These are phyloP conservation scores for Bufotes viridis DNA, from an alignment of 2,797 vertebrate genomes.

Conservation along the genomic window DNA sequence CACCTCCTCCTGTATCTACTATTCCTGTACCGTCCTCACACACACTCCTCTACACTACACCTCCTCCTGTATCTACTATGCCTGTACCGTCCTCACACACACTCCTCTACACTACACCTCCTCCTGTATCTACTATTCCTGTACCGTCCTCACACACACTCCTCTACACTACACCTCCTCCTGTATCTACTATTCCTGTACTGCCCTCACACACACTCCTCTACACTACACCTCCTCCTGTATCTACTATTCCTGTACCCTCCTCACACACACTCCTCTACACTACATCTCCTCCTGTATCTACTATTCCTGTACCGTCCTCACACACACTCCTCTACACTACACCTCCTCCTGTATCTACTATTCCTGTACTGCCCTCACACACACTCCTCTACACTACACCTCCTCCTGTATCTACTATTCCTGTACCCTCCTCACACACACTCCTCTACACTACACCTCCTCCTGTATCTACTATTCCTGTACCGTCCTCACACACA, in stretches of 20 bases:
- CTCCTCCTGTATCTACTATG: too few relatives aligned
- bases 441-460: not conserved
- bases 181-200: too few relatives aligned
- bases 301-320: not conserved
- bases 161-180: not conserved
- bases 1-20: too few relatives aligned
- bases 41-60: not conserved
- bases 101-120: not conserved
- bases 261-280: not conserved
- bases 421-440: not conserved
- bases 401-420: too few relatives aligned
- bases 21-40: not conserved
- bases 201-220: not conserved
- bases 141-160: too few relatives aligned
- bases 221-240: not conserved
- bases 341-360: too few relatives aligned
- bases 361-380: not conserved
- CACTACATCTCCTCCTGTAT: too few relatives aligned
- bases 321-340: not conserved
- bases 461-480: too few relatives aligned
- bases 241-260: too few relatives aligned
- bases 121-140: too few relatives aligned
- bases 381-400: not conserved
- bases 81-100: not conserved
- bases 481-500: too few relatives aligned